Base-by-base conservation (phyloP, 2,113 vertebrate species). In the Gasterosteus aculeatus region DNA sequence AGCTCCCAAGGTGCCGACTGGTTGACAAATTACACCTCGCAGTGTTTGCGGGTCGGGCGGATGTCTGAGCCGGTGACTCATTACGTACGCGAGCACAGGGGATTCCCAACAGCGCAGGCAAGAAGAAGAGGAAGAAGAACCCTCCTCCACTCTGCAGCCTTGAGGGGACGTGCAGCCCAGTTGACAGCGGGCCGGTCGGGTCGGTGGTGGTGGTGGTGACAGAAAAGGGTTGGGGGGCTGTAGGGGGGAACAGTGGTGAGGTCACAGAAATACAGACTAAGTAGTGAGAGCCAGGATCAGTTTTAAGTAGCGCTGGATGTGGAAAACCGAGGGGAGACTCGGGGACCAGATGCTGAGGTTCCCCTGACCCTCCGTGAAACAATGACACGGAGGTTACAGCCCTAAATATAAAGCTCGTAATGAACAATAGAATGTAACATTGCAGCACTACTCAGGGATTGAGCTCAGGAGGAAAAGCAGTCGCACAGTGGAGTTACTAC, bases 1-100 rank as follows among this genome's bases (percentile, higher is more conserved):
- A 95, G 91, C 87, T 95, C 94, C 82, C 95, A 93, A 0, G 95
- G 95, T 4, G 95, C 89, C 56, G 96, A 95, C 86, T 94, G 95
- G 85, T 93, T 95, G 89, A 96, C 91, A 96, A 42, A 91, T 94
- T 92, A 90, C 59, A 96, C 92, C 77, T 93, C 94, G 93, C 93
- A 95, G 84, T 90, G 90, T 88, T 96, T 95, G 5, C 94, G 87
- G 0, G 94, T 95, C 77, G 95, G 95, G 39, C 91, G 94, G 91
- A 96, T 93, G 92, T 96, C 95, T 95, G 68, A 95, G 93, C 78
- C 93, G 95, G 3, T 95, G 94, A 92, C 68, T 94, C 90, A 96
- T 90, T 2, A 88, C 92, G 44, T 77, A 91, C 93, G 59, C 89
- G 92, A 62, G 91, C 84, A 68, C 88, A 91, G 58, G 91, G 87